Base-by-base conservation (phyloP, 1,140 invertebrate genomes). In the Bombyx mandarina region DNA sequence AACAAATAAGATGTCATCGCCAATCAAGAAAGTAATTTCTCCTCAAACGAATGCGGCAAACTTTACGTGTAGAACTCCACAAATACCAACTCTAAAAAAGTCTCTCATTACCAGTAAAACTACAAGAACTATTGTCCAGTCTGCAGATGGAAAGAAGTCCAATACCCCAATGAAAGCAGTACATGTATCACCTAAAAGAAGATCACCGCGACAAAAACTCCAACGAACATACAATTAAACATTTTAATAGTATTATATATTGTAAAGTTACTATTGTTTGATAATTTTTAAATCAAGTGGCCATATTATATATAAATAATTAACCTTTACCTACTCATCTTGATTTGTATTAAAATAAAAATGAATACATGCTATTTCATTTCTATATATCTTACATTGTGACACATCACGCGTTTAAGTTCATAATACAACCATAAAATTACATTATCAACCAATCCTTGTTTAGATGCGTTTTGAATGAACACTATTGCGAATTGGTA, bases 121-220 rank as follows among this genome's bases (percentile, higher is more conserved):
- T 44, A 66, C 79, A 57, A 61, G 76, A 52, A 73, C 74, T 1
- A 71, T 75, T 7, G 56, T 65, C 3, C 52, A 57, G 18, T 60
- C 57, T 18, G 66, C 45, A 18, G 83, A 86, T 45, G 26, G 64
- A 4, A 79, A 67, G 58, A 80, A 76, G 68, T 43, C 62, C 7
- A 77, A 76, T 43, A 84, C 79, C 1, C 83, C 83, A 0, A 58
- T 86, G 60, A 84, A 75, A 67, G 83, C 77, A 12, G 72, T 86
- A 5, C 81, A 86, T 47, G 65, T 84, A 56, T 86, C 83, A 45
- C 81, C 82, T 2, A 77, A 76, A 66, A 73, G 78, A 72, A 65
- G 76, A 43, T 86, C 82, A 46, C 82, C 83, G 5, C 67, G 81
- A 43, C 81, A 79, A 56, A 86, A 82, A 54, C 26, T 69, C 54